phyloP scores from a whole-genome alignment of 2,797 vertebrate species.

The Pelodytes ibericus region DNA sequence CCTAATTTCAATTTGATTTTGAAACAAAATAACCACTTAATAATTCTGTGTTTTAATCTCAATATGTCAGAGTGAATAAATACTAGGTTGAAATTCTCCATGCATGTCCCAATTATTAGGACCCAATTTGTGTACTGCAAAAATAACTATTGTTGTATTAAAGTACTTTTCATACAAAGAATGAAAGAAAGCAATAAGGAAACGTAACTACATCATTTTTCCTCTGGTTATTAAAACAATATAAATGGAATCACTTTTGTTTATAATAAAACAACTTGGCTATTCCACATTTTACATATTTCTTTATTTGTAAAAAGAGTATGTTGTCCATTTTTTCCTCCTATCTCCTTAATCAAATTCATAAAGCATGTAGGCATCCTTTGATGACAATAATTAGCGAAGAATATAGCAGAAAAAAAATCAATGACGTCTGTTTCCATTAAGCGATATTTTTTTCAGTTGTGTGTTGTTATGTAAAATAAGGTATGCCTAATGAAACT shows the following conservation, averaged over 20 bases:
- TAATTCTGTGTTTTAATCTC: no score
- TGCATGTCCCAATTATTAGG: no score
- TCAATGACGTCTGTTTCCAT: slow-evolving; percentile 26
- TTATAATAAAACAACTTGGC: neutral
- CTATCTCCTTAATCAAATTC: neutral
- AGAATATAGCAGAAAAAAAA: slow-evolving; percentile 34
- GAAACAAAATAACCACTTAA: no score
- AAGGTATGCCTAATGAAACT: slow-evolving; percentile 36
- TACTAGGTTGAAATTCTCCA: no score
- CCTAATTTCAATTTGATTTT: no score
- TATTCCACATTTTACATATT: neutral
- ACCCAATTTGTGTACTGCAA: no score
- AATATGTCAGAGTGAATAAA: no score
- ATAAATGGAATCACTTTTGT: neutral
- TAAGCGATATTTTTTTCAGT: slow-evolving; percentile 18
- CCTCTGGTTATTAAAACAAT: no score
- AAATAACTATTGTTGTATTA: no score
- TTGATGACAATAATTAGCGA: neutral
- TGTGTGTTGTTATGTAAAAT: slow-evolving; percentile 27
- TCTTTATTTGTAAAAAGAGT: neutral
- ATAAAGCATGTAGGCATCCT: slow-evolving; percentile 11
- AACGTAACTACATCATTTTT: no score
- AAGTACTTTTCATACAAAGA: no score
- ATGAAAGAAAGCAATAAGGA: no score
- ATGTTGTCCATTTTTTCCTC: neutral